Percentiles rank a stretch among this genome's conserved stretches.
These are phyloP conservation scores for Pomatostomus ruficeps DNA, from an alignment of 2,113 vertebrate genomes.

Conservation along the genomic window DNA sequence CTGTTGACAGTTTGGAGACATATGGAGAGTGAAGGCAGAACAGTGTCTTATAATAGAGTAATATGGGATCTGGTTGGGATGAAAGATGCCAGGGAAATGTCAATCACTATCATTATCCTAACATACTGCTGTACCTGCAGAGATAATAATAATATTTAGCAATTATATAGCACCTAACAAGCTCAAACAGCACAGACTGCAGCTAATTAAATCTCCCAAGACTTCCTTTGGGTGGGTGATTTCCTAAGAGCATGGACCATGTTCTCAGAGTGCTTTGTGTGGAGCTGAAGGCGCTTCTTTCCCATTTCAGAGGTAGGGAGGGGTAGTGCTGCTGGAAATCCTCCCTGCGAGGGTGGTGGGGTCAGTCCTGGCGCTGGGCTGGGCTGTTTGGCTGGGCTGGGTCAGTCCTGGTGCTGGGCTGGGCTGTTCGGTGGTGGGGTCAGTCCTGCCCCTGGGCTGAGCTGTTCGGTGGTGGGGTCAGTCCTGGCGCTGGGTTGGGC, in stretches of 20 bases:
- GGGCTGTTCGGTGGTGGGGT: too few relatives aligned
- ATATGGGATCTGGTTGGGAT: slow-evolving; percentile 14
- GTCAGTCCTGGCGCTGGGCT: rapidly evolving
- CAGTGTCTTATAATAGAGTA: slow-evolving; percentile 13
- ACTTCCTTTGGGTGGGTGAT: slow-evolving; percentile 24
- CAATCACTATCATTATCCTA: slow-evolving; percentile 49
- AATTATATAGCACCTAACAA: slow-evolving; percentile 10
- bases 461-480: too few relatives aligned
- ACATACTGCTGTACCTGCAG: slow-evolving; percentile 49
- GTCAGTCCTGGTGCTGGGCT: rapidly evolving
- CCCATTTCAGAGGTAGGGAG: rapidly evolving
- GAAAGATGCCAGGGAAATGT: slow-evolving; percentile 42
- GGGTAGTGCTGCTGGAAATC: neutral
- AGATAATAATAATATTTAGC: slow-evolving; percentile 61
- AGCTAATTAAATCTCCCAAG: slow-evolving; percentile 44
- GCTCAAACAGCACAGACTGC: neutral
- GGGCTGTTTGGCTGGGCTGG: too few relatives aligned
- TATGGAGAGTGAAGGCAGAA: slow-evolving; percentile 15
- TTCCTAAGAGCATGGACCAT: neutral
- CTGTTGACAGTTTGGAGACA: slow-evolving; percentile 21
- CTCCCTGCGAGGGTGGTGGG: rapidly evolving
- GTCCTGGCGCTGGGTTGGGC: rapidly evolving
- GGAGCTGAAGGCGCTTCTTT: neutral
- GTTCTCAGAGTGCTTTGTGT: neutral
- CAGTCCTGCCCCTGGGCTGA: rapidly evolving